These are phyloP conservation scores for Orthonevra nobilis DNA, from an alignment of 2,888 invertebrate species.

Conservation along the genomic window DNA sequence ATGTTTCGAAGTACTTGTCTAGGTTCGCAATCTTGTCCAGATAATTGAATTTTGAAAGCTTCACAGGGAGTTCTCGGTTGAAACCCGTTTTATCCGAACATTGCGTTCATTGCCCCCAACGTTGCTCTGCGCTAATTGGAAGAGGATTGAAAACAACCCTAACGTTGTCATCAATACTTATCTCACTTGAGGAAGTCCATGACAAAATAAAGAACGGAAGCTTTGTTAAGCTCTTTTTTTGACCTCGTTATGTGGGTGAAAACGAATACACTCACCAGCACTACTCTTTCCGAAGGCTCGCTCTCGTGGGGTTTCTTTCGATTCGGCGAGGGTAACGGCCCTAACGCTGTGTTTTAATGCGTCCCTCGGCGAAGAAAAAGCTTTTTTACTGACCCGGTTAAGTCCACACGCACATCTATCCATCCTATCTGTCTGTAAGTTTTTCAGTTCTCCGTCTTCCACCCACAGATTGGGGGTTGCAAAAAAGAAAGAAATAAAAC, in stretches of 20 bases:
- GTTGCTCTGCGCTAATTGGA: constrained; percentile 17
- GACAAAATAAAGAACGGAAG: constrained; percentile 41
- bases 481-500: constrained; percentile 34
- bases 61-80: no score
- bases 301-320: no score
- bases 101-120: constrained; percentile 53
- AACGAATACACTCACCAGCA: constrained; percentile 16
- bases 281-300: no score
- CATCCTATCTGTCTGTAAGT: background rate
- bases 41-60: constrained; percentile 35
- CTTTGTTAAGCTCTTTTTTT: constrained; percentile 45
- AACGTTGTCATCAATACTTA: constrained; percentile 13
- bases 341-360: no score
- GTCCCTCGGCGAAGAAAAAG: no score
- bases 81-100: background rate
- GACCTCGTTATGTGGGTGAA: constrained; percentile 36
- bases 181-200: constrained; percentile 11
- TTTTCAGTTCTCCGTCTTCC: background rate
- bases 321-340: no score
- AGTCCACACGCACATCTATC: no score
- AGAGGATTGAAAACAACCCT: constrained; percentile 10
- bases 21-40: constrained; percentile 7
- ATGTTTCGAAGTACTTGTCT: background rate
- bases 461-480: background rate
- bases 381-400: no score